Base-by-base conservation (phyloP, 2,797 vertebrate genomes). In the Gallirallus australis region DNA sequence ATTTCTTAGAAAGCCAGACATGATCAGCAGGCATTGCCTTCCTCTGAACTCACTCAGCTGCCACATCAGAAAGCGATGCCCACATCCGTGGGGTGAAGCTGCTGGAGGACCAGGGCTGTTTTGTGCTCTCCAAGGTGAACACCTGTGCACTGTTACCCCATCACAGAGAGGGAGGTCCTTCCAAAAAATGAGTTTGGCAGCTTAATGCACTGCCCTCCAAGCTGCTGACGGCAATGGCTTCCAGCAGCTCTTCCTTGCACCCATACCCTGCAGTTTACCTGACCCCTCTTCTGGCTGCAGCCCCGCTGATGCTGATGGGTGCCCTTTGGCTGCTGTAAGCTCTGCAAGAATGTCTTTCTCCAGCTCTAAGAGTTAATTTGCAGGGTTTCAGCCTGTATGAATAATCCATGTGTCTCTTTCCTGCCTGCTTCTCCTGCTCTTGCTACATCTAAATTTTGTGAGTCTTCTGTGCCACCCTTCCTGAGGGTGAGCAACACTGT, bases 1-100 rank as follows among this genome's bases (percentile, higher is more conserved):
- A 8, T 86, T 94, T 96, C 93, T 90, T 63, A 77, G 90, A 96
- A 93, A 11, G 15, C 19, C 23, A 64, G 57, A 24, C 23, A 17
- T n/a, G 18, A 18, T 83, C 12, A 82, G 35, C 2, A 57, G 56
- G 20, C 23, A 64, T 30, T 2, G 11, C 31, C 47, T 94, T 88
- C 37, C 54, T 69, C 25, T 86, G 56, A 65, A 68, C 27, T 53
- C 73, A 65, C 10, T 4, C 35, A 56, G 61, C 11, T 82, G 65
- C 48, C 65, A 40, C 86, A 66, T 42, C n/a, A 73, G 35, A 84
- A 90, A 72, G 10, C 33, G 86, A 39, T 47, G 18, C 47, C 80
- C 48, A 71, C 53, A 82, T 79, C 59, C 4, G 1, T 77, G 64
- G 20, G 6, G 5, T 64, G 11, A 82, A 6, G 25, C 27, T 19